Evolutionary conservation across 2,797 vertebrate genomes (phyloP).

Genomic region (Petrocephalus sullivani): DNA sequence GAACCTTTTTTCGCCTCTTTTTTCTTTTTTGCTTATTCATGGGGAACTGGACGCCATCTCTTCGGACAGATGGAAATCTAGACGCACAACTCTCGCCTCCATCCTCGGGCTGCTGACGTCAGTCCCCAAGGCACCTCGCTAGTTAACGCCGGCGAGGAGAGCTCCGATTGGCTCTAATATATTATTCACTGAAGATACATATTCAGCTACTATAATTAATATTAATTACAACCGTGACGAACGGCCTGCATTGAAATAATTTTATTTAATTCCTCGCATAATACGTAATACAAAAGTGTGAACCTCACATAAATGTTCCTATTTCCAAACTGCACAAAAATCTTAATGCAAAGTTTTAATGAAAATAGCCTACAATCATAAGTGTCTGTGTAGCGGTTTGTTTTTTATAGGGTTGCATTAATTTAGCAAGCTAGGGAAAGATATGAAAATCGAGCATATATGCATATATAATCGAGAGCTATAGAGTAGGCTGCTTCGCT

Average conservation of each 20-base stretch:
- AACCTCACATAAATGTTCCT: background rate
- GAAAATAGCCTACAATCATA: background rate
- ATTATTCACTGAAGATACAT: background rate
- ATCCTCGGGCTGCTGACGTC: slow-evolving; percentile 48
- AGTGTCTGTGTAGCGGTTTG: background rate
- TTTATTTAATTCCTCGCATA: background rate
- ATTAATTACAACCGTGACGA: background rate
- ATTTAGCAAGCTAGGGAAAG: background rate
- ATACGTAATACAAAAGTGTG: background rate
- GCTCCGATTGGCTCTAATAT: background rate
- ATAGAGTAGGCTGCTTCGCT: background rate
- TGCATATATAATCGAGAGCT: background rate
- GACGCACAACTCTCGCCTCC: slow-evolving; percentile 41
- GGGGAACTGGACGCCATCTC: slow-evolving; percentile 63
- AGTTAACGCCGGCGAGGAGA: background rate
- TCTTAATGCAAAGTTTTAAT: background rate
- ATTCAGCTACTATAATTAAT: background rate
- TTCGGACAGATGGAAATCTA: slow-evolving; percentile 45
- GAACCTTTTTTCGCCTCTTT: slow-evolving; percentile 27
- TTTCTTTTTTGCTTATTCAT: slow-evolving; percentile 75
- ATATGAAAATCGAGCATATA: background rate
- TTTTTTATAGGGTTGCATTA: background rate
- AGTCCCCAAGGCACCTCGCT: slow-evolving; percentile 16
- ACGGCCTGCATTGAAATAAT: background rate
- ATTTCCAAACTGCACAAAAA: background rate